A percentile compares a stretch with the other conserved stretches of the same genome.
These are phyloP conservation scores for Aspidiotus destructor DNA, from an alignment of 2,888 invertebrate genomes.

Conservation along the genomic window DNA sequence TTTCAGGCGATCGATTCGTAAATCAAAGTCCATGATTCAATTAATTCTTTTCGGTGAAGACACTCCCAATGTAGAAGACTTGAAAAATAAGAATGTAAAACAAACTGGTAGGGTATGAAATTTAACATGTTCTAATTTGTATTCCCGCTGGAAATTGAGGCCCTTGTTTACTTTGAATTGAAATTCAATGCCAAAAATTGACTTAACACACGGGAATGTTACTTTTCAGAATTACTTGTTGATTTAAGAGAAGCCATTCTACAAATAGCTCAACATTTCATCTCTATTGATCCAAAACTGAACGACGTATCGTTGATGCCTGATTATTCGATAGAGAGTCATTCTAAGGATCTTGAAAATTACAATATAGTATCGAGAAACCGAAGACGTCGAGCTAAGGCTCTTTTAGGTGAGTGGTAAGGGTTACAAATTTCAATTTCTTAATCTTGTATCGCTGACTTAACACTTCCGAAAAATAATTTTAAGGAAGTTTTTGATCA, in stretches of 20 bases:
- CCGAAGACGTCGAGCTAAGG: slow-evolving; percentile 84
- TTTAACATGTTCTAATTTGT: too few species aligned
- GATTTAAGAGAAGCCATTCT: slow-evolving; percentile 92
- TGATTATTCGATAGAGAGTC: slow-evolving; percentile 92
- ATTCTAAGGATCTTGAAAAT: slow-evolving; percentile 84
- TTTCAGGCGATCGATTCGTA: slow-evolving; percentile 70
- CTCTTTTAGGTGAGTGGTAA: slow-evolving; percentile 56
- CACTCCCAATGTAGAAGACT: slow-evolving; percentile 60
- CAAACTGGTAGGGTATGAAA: slow-evolving; percentile 57
- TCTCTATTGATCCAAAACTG: slow-evolving; percentile 81
- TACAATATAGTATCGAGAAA: slow-evolving; percentile 87
- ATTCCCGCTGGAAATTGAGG: too few species aligned
- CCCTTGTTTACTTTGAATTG: too few species aligned
- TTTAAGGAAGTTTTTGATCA: too few species aligned
- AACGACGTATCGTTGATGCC: slow-evolving; percentile 70
- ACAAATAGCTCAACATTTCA: slow-evolving; percentile 87
- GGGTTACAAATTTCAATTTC: too few species aligned
- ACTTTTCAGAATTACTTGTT: slow-evolving; percentile 74
- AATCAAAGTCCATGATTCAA: slow-evolving; percentile 82
- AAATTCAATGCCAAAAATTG: too few species aligned
- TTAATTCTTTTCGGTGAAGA: slow-evolving; percentile 76
- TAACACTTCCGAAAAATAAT: too few species aligned
- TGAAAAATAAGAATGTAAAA: slow-evolving; percentile 90
- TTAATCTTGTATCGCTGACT: too few species aligned
- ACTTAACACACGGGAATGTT: neutral